phyloP scores from a whole-genome alignment of 1,140 invertebrate species.

The Leptonema lineaticorne region DNA sequence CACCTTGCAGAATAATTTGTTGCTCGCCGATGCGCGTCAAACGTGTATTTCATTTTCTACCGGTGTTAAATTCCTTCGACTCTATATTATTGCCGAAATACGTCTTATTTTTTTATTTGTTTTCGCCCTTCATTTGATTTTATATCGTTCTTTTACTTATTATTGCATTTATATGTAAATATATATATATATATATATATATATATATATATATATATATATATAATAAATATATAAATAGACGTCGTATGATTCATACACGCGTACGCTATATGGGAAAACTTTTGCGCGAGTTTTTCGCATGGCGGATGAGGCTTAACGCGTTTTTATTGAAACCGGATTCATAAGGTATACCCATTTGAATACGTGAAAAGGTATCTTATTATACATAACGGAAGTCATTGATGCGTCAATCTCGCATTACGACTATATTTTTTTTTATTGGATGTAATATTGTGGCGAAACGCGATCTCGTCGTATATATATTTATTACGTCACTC shows the following conservation, averaged over 20 bases:
- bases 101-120: neutral
- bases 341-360: constrained; percentile 1
- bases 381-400: constrained; percentile 25
- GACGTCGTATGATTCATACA: neutral
- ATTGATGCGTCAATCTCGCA: neutral
- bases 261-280: neutral
- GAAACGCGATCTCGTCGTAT: too few species aligned
- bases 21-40: neutral
- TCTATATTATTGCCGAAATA: too few species aligned
- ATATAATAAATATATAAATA: neutral
- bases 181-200: neutral
- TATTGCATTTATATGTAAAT: neutral
- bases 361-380: constrained; percentile 9
- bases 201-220: neutral
- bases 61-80: too few species aligned
- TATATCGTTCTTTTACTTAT: too few species aligned
- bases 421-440: neutral
- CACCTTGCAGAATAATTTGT: constrained; percentile 1
- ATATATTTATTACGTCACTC: too few species aligned
- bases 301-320: neutral
- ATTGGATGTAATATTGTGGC: neutral
- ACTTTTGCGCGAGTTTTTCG: neutral
- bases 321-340: constrained; percentile 5
- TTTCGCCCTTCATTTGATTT: too few species aligned
- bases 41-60: too few species aligned